phyloP scores from a whole-genome alignment of 2,888 invertebrate genomes.

The Andrena hattorfiana region DNA sequence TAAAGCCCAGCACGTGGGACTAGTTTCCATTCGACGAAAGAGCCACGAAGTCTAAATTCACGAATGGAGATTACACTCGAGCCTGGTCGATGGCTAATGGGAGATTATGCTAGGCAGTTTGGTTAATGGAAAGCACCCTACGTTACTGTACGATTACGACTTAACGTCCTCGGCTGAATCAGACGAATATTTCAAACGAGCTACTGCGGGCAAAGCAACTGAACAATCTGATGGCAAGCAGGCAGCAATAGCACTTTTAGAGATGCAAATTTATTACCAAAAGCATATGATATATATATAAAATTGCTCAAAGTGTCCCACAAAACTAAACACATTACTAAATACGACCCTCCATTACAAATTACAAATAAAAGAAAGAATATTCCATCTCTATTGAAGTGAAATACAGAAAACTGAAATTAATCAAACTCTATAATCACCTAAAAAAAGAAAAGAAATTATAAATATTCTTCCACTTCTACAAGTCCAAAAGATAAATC shows the following conservation, averaged over 20 bases:
- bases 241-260: neutral
- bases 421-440: neutral
- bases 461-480: too few species aligned
- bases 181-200: constrained; percentile 54
- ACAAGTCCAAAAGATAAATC: too few species aligned
- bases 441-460: too few species aligned
- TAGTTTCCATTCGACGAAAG: constrained; percentile 49
- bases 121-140: constrained; percentile 64
- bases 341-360: too few species aligned
- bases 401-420: neutral
- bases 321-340: too few species aligned
- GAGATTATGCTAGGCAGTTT: constrained; percentile 68
- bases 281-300: too few species aligned
- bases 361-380: too few species aligned
- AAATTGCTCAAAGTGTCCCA: too few species aligned
- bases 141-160: constrained; percentile 55
- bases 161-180: constrained; percentile 53
- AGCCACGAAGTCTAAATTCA: constrained; percentile 58
- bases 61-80: constrained; percentile 56
- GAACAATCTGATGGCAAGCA: constrained; percentile 11
- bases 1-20: constrained; percentile 5
- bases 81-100: constrained; percentile 65
- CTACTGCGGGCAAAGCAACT: neutral
- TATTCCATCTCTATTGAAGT: too few species aligned
- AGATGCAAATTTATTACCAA: too few species aligned